Evolutionary conservation across 2,113 vertebrate species (phyloP).

Genomic region (Hippocampus comes): DNA sequence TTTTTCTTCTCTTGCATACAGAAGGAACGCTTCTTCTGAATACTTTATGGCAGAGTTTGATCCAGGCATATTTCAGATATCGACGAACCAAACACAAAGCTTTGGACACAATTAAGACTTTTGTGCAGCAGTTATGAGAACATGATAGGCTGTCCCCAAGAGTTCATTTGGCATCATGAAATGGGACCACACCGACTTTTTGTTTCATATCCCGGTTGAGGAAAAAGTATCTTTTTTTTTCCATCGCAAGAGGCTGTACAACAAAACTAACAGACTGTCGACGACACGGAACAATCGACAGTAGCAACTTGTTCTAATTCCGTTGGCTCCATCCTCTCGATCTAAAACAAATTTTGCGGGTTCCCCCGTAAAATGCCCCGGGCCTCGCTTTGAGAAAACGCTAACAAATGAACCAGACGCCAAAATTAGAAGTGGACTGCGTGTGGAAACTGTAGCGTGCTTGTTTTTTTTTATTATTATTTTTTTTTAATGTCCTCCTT

Average conservation of each 20-base stretch:
- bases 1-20: background rate
- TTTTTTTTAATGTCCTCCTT: background rate
- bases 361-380: background rate
- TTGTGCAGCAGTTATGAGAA: too few relatives aligned
- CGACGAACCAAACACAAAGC: background rate
- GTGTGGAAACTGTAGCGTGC: constrained; percentile 3
- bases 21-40: background rate
- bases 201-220: background rate
- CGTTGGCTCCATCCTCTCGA: background rate
- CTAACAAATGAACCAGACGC: background rate
- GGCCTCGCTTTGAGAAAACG: background rate
- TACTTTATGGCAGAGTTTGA: background rate
- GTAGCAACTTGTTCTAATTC: too few relatives aligned
- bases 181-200: too few relatives aligned
- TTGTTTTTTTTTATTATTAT: background rate
- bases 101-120: too few relatives aligned
- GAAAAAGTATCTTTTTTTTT: background rate
- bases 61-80: background rate
- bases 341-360: background rate
- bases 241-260: background rate
- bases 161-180: background rate
- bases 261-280: too few relatives aligned
- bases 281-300: too few relatives aligned
- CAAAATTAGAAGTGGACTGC: constrained; percentile 1
- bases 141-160: too few relatives aligned